Evolutionary conservation across 2,888 invertebrate genomes (phyloP).

Genomic region (Nephrocerus scutellatus): DNA sequence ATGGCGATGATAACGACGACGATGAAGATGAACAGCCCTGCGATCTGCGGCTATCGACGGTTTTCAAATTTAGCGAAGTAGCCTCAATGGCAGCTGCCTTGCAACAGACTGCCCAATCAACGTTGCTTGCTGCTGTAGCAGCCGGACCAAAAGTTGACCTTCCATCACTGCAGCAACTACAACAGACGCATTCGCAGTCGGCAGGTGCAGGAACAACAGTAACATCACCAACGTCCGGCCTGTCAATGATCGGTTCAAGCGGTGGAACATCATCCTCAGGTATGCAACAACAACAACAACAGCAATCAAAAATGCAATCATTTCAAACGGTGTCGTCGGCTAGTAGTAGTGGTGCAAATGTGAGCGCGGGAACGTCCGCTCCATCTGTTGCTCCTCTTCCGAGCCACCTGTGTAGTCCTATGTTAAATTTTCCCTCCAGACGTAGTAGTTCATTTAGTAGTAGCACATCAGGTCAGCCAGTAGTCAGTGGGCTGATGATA

Average conservation of each 20-base stretch:
- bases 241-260: conserved; percentile 20
- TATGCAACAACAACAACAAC: conserved; percentile 22
- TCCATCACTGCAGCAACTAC: conserved; percentile 8
- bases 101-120: conserved; percentile 26
- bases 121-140: not conserved
- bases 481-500: conserved; percentile 18
- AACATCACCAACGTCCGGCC: conserved; percentile 22
- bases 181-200: not conserved
- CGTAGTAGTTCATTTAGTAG: conserved; percentile 20
- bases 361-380: too few relatives aligned
- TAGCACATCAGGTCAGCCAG: conserved; percentile 18
- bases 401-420: too few relatives aligned
- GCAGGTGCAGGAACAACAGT: conserved; percentile 9
- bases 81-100: conserved; percentile 36
- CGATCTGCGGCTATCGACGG: conserved; percentile 40
- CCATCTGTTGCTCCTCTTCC: too few relatives aligned
- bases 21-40: conserved; percentile 40
- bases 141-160: too few relatives aligned
- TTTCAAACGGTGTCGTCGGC: too few relatives aligned
- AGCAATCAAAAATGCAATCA: conserved; percentile 23
- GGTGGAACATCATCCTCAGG: conserved; percentile 22
- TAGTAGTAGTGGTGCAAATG: too few relatives aligned
- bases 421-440: conserved; percentile 26
- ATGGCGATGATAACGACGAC: conserved; percentile 27
- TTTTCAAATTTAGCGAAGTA: conserved; percentile 32